Evolutionary conservation across 2,113 vertebrate species (phyloP).

Genomic region (Peucedramus taeniatus): DNA sequence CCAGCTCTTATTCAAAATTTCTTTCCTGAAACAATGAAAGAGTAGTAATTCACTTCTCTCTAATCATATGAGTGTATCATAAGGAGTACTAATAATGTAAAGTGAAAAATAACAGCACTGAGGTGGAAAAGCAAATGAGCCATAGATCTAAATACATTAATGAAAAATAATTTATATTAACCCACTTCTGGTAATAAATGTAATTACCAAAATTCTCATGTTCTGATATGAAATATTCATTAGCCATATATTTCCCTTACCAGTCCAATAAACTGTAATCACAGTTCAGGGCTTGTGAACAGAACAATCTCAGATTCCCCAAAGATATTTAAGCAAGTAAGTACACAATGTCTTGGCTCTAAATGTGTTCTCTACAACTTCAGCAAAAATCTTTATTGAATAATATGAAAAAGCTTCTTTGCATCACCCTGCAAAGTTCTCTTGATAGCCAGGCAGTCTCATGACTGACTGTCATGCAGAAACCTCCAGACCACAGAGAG

Average conservation of each 20-base stretch:
- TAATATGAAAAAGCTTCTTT: not conserved
- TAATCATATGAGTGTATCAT: not conserved
- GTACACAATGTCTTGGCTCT: not conserved
- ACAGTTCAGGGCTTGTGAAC: not conserved
- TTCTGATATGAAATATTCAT: not conserved
- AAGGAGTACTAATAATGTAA: not conserved
- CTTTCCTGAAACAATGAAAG: not conserved
- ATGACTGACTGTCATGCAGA: not conserved
- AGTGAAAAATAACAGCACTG: not conserved
- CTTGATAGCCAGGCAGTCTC: not conserved
- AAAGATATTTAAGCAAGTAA: not conserved
- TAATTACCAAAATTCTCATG: not conserved
- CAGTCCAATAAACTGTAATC: not conserved
- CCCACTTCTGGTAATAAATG: not conserved
- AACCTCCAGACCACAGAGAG: fast-evolving
- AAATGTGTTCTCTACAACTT: not conserved
- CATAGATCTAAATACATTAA: not conserved
- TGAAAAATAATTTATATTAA: not conserved
- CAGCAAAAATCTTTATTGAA: not conserved
- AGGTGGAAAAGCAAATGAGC: not conserved
- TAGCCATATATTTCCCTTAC: not conserved
- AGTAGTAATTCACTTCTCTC: not conserved
- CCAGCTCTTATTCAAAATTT: not conserved
- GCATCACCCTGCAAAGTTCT: not conserved
- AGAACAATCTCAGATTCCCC: not conserved